phyloP scores from a whole-genome alignment of 2,113 vertebrate species.

The Asarcornis scutulata region DNA sequence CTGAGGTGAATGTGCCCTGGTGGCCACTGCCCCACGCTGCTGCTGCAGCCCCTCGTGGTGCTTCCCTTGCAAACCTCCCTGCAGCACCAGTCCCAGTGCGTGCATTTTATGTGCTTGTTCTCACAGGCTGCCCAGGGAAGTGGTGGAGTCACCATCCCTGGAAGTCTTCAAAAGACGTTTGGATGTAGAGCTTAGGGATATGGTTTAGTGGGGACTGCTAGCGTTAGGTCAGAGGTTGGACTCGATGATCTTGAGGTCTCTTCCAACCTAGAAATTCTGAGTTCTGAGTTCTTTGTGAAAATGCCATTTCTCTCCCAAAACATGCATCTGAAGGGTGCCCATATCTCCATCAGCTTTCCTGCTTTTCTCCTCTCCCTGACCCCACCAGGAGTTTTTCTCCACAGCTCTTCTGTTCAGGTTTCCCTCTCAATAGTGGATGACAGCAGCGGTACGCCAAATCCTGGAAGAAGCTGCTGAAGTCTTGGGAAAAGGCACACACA shows the following conservation, averaged over 20 bases:
- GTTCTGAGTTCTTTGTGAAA: background rate
- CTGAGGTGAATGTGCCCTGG: too few species aligned
- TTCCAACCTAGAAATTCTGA: too few species aligned
- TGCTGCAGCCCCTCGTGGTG: background rate
- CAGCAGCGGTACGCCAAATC: fast-evolving
- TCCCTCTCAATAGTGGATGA: background rate
- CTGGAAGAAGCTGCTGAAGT: background rate
- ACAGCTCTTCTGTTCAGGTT: background rate
- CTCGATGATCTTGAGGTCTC: too few species aligned
- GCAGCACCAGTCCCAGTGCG: too few species aligned
- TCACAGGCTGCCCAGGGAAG: too few species aligned
- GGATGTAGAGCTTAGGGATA: too few species aligned
- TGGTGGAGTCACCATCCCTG: too few species aligned
- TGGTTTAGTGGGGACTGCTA: too few species aligned
- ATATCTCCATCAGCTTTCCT: background rate
- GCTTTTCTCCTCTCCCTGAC: background rate
- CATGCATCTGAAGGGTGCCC: background rate
- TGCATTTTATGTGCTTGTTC: background rate
- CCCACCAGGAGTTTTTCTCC: background rate
- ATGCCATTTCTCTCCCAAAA: background rate
- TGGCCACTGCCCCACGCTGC: too few species aligned
- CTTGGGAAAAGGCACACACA: background rate
- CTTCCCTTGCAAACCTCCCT: background rate
- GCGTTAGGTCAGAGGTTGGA: too few species aligned
- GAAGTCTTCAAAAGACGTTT: too few species aligned